phyloP scores from a whole-genome alignment of 2,888 invertebrate genomes.

The Sphaeridia pumilis region DNA sequence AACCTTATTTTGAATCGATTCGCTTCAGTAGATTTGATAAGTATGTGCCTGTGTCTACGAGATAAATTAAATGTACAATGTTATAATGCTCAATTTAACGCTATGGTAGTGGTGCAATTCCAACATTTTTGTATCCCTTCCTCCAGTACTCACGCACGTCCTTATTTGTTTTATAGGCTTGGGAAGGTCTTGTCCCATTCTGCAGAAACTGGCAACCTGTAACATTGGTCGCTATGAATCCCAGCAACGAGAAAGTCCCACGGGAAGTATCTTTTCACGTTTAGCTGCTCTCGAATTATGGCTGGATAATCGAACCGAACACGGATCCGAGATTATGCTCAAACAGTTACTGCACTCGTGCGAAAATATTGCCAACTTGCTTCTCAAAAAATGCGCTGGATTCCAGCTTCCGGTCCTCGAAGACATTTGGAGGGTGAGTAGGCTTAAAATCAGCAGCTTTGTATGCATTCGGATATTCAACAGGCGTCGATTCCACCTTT shows the following conservation, averaged over 20 bases:
- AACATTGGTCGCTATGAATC: conserved; percentile 34
- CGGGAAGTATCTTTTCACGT: conserved; percentile 15
- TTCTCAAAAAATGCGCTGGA: conserved; percentile 37
- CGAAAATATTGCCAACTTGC: conserved; percentile 36
- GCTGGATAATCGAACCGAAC: conserved; percentile 36
- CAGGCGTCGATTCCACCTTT: too few species aligned
- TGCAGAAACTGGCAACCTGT: conserved; percentile 39
- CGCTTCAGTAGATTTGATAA: conserved; percentile 36
- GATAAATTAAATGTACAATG: too few species aligned
- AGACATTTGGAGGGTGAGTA: conserved; percentile 37
- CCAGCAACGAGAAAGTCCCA: not conserved
- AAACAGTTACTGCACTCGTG: conserved; percentile 37
- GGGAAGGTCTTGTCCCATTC: conserved; percentile 37
- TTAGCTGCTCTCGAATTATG: conserved; percentile 37
- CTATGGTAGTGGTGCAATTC: too few species aligned
- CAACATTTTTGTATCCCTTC: too few species aligned
- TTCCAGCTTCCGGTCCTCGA: conserved; percentile 35
- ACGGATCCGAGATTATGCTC: conserved; percentile 30
- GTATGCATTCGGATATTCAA: too few species aligned
- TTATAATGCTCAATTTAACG: too few species aligned
- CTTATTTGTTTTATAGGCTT: conserved; percentile 35
- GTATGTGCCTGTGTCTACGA: conserved; percentile 36
- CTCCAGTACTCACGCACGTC: too few species aligned
- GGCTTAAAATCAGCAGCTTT: too few species aligned
- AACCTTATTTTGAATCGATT: conserved; percentile 38